Percentiles rank a stretch among this genome's conserved stretches.
These are phyloP conservation scores for Diorhabda carinulata DNA, from an alignment of 1,140 invertebrate genomes.

Conservation along the genomic window DNA sequence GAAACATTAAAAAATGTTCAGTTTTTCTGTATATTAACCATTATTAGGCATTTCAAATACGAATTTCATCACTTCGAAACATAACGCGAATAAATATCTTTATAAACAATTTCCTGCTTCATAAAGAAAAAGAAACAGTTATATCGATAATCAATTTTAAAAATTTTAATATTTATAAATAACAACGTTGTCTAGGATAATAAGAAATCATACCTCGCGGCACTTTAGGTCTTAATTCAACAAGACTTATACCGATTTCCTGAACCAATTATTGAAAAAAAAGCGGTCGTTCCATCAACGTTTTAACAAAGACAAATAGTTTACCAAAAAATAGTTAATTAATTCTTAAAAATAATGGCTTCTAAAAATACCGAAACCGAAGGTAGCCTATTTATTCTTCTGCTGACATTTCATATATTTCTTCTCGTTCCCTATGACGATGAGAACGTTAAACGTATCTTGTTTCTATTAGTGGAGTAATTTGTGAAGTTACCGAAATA, in stretches of 20 bases:
- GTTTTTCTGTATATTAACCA: too few relatives aligned
- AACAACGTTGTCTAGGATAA: too few relatives aligned
- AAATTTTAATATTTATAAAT: too few relatives aligned
- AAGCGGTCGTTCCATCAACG: not conserved
- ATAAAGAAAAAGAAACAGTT: too few relatives aligned
- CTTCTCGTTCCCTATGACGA: not conserved
- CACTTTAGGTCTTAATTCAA: not conserved
- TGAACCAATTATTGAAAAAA: conserved; percentile 11
- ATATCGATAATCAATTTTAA: too few relatives aligned
- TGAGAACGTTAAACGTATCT: conserved; percentile 6
- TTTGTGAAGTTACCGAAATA: conserved; percentile 9
- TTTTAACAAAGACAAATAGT: conserved; percentile 11
- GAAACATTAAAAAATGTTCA: too few relatives aligned
- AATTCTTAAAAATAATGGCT: conserved; percentile 9
- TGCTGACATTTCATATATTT: conserved; percentile 6
- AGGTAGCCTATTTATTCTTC: conserved; percentile 1
- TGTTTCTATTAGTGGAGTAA: conserved; percentile 9
- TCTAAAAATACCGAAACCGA: conserved; percentile 9
- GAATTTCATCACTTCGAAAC: too few relatives aligned
- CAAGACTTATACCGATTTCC: conserved; percentile 7
- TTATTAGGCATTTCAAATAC: too few relatives aligned
- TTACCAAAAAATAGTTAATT: conserved; percentile 11
- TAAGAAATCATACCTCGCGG: too few relatives aligned
- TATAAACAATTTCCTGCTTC: too few relatives aligned
- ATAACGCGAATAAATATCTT: too few relatives aligned